Base-by-base conservation (phyloP, 1,140 invertebrate species). In the Phortica variegata region DNA sequence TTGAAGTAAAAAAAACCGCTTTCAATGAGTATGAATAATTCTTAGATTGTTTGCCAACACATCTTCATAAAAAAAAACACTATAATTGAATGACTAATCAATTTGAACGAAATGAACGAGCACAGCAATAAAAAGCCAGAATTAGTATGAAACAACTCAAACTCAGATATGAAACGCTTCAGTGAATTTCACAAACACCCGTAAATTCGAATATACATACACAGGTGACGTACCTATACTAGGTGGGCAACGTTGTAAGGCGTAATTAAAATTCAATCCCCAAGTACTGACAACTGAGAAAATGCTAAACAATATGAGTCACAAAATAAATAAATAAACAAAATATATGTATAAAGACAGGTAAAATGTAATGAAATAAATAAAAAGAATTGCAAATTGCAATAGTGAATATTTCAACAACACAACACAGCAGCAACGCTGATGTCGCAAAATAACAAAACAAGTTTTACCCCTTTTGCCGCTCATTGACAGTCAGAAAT, bases 281-380 rank as follows among this genome's bases (percentile, higher is more conserved):
- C 62, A 59, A 48, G 55, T 60, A 49, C 56, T 56, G 58, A 58
- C 49, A 59, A 65, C 63, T 56, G 49, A 43, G 49, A 54, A 68
- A 68, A 69, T 68, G 57, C 60, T 65, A 63, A 63, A 66, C 65
- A 49, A 60, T 60, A 51, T 68, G 63, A 68, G 63, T 68, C 63
- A 68, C 63, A 60, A 60, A 23, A n/a, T n/a, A n/a, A n/a, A 29
- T 29, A 29, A n/a, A n/a, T n/a, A n/a, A n/a, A n/a, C n/a, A n/a
- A n/a, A n/a, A n/a, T n/a, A n/a, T n/a, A n/a, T n/a, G n/a, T n/a
- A n/a, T n/a, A n/a, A n/a, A n/a, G n/a, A n/a, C n/a, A n/a, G n/a
- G n/a, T n/a, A n/a, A n/a, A n/a, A n/a, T n/a, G n/a, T n/a, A n/a
- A n/a, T n/a, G n/a, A n/a, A n/a, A n/a, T n/a, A n/a, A n/a, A n/a